Percentiles rank a stretch among this genome's conserved stretches.
phyloP scores from a whole-genome alignment of 2,113 vertebrate species.

The Anoplopoma fimbria region DNA sequence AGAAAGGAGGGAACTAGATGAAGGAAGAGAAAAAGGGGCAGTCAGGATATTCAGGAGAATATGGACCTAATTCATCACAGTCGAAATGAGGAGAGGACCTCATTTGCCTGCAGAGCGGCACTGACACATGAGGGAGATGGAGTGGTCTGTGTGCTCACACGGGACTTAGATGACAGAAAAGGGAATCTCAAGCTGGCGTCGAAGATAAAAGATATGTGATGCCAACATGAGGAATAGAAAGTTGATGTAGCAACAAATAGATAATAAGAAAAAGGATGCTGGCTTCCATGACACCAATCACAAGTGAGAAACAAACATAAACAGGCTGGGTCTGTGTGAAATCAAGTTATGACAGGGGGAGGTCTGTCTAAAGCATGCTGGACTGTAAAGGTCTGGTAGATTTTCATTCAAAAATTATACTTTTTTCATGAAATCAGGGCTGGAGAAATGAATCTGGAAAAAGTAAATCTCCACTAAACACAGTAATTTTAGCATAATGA shows the following conservation, averaged over 20 bases:
- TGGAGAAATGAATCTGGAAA: neutral
- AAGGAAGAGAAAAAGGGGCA: neutral
- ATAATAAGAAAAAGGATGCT: neutral
- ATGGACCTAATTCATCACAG: neutral
- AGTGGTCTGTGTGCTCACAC: neutral
- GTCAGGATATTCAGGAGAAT: neutral
- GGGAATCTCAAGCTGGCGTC: neutral
- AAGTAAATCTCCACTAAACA: neutral
- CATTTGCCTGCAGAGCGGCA: slow-evolving; percentile 33
- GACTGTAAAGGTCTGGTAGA: neutral
- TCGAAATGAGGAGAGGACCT: slow-evolving; percentile 28
- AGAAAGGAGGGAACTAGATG: neutral
- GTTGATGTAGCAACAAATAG: neutral
- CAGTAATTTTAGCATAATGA: neutral
- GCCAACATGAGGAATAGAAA: neutral
- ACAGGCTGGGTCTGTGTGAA: neutral
- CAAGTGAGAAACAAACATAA: neutral
- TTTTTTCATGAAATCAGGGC: neutral
- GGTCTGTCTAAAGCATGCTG: neutral
- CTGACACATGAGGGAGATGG: slow-evolving; percentile 7
- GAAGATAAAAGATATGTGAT: neutral
- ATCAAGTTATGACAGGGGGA: neutral
- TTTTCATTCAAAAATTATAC: too few species aligned
- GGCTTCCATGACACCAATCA: neutral
- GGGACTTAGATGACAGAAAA: neutral